Evolutionary conservation across 2,113 vertebrate species (phyloP).

Genomic region (Zosterops borbonicus): DNA sequence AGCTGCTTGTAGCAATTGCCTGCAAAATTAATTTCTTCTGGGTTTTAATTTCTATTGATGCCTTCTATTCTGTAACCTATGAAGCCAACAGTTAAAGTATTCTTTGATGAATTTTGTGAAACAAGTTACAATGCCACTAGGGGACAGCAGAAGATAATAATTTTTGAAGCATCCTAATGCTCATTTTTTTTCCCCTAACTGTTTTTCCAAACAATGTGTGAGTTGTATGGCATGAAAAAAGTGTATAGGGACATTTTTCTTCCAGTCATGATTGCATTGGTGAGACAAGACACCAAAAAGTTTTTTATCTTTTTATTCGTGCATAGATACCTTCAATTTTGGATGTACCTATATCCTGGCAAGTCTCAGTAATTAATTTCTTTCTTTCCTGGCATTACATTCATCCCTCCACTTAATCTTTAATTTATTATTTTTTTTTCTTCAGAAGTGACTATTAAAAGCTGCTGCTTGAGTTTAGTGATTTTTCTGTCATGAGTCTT

Average conservation of each 20-base stretch:
- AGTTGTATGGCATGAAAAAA: not conserved
- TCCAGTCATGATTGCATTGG: not conserved
- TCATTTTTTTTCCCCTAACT: not conserved
- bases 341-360: not conserved
- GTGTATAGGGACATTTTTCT: not conserved
- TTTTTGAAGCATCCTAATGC: not conserved
- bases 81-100: not conserved
- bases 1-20: not conserved
- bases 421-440: not conserved
- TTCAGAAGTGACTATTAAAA: not conserved
- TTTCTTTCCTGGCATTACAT: not conserved
- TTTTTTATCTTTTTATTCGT: not conserved
- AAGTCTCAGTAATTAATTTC: not conserved
- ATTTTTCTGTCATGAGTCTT: not conserved
- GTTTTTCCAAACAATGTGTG: not conserved
- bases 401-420: not conserved
- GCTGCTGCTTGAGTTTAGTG: not conserved
- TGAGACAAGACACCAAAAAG: not conserved
- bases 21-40: not conserved
- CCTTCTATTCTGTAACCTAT: not conserved
- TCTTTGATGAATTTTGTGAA: not conserved
- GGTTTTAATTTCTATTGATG: not conserved
- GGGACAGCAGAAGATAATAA: conserved; percentile 70
- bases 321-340: not conserved
- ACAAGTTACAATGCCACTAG: conserved; percentile 62